Percentiles rank a stretch among this genome's conserved stretches.
These are phyloP conservation scores for Eriocheir sinensis DNA, from an alignment of 1,140 invertebrate genomes.

Conservation along the genomic window DNA sequence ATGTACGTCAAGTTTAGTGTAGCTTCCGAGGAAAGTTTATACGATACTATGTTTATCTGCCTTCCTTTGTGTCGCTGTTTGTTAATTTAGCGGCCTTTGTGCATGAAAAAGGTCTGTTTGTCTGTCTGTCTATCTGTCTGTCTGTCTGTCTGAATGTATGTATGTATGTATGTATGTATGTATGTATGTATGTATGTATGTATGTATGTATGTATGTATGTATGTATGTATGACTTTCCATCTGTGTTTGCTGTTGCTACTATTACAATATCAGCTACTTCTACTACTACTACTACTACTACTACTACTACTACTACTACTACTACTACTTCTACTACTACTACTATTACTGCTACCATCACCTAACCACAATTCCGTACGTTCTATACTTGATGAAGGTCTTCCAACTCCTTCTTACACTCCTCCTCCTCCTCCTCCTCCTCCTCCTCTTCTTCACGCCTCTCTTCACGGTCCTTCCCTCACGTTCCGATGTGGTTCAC, in stretches of 20 bases:
- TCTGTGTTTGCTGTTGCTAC: background rate
- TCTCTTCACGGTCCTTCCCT: too few relatives aligned
- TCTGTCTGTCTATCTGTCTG: too few relatives aligned
- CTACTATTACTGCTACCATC: background rate
- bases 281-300: constrained; percentile 8
- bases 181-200: constrained; percentile 10
- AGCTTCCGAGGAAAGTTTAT: too few relatives aligned
- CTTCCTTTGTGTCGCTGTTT: too few relatives aligned
- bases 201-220: background rate
- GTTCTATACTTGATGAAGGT: too few relatives aligned
- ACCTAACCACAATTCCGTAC: too few relatives aligned
- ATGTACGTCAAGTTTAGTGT: too few relatives aligned
- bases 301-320: constrained; percentile 15
- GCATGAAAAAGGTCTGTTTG: too few relatives aligned
- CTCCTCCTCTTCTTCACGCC: background rate
- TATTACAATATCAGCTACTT: background rate
- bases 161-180: constrained; percentile 34
- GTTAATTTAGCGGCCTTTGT: too few relatives aligned
- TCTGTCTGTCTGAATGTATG: background rate
- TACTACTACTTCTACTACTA: constrained; percentile 15
- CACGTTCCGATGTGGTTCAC: too few relatives aligned
- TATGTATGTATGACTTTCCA: background rate
- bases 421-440: background rate
- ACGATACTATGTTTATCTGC: too few relatives aligned
- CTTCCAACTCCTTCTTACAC: too few relatives aligned